Evolutionary conservation across 1,140 invertebrate genomes (phyloP).

Genomic region (Brachionus paranguensis): DNA sequence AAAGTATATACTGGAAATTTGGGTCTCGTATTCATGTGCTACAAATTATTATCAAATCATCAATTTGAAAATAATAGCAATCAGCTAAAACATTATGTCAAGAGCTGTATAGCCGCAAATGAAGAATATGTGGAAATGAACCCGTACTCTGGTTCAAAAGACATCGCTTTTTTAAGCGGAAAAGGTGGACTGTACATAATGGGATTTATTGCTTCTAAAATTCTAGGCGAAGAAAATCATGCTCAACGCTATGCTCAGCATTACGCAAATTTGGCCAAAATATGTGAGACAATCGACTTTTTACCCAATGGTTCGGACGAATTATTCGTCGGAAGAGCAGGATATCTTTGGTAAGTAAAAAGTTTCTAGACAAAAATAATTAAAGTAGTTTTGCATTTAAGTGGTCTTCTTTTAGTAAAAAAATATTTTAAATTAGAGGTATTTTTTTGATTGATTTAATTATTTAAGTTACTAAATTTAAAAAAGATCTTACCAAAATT

Average conservation of each 20-base stretch:
- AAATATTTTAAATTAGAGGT: slow-evolving; percentile 23
- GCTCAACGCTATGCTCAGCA: slow-evolving; percentile 11
- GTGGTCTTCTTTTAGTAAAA: not conserved
- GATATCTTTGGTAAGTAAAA: slow-evolving; percentile 62
- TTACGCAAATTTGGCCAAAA: not conserved
- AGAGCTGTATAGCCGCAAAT: slow-evolving; percentile 13
- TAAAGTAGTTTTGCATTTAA: not conserved
- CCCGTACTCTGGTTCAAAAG: not conserved
- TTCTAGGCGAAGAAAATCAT: not conserved
- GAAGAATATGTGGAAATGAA: slow-evolving; percentile 7
- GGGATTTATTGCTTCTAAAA: slow-evolving; percentile 1
- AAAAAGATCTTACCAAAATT: not conserved
- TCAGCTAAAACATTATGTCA: slow-evolving; percentile 20
- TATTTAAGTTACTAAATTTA: too few relatives aligned
- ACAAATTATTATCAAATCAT: not conserved
- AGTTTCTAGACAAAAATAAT: slow-evolving; percentile 46
- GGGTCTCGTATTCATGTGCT: slow-evolving; percentile 31
- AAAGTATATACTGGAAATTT: slow-evolving; percentile 30
- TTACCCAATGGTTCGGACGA: slow-evolving; percentile 64
- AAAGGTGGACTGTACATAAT: slow-evolving; percentile 15
- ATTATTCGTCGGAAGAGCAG: slow-evolving; percentile 73
- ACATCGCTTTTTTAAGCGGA: slow-evolving; percentile 18
- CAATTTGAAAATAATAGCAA: not conserved
- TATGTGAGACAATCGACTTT: slow-evolving; percentile 27
- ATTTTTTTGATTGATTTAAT: not conserved